Percentiles rank a stretch among this genome's conserved stretches.
These are phyloP conservation scores for Harpagifer antarcticus DNA, from an alignment of 2,797 vertebrate genomes.

Conservation along the genomic window DNA sequence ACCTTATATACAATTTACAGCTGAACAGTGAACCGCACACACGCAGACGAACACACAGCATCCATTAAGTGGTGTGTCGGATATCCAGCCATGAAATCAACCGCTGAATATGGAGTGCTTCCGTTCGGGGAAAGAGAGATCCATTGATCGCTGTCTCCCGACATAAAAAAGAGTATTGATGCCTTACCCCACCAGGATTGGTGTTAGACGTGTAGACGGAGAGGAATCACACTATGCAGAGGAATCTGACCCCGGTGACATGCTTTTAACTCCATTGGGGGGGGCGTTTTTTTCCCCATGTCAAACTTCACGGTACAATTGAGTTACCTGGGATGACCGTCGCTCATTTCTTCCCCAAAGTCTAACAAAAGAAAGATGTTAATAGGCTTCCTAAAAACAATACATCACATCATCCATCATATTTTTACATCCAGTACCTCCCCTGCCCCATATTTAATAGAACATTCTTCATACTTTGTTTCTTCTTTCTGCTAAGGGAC, in stretches of 20 bases:
- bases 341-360: conserved; percentile 1
- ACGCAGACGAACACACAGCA: conserved; percentile 27
- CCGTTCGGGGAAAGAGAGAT: conserved; percentile 71
- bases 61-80: conserved; percentile 75
- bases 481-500: conserved; percentile 19
- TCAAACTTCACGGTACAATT: conserved; percentile 12
- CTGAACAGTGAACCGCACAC: conserved; percentile 38
- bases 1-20: conserved; percentile 60
- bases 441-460: neutral
- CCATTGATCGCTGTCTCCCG: conserved; percentile 78
- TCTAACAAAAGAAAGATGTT: conserved; percentile 9
- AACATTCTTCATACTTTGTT: neutral
- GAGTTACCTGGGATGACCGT: neutral
- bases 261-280: conserved; percentile 12
- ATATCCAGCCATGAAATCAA: conserved; percentile 78
- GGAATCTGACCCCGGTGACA: conserved; percentile 55
- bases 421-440: neutral
- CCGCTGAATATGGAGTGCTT: conserved; percentile 80
- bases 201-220: conserved; percentile 56
- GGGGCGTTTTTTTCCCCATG: conserved; percentile 5
- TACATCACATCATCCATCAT: neutral
- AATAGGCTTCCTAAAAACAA: conserved; percentile 1
- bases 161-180: conserved; percentile 79
- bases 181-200: conserved; percentile 61
- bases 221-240: conserved; percentile 50